Evolutionary conservation across 1,140 invertebrate species (phyloP).

Genomic region (Brachionus sp.): DNA sequence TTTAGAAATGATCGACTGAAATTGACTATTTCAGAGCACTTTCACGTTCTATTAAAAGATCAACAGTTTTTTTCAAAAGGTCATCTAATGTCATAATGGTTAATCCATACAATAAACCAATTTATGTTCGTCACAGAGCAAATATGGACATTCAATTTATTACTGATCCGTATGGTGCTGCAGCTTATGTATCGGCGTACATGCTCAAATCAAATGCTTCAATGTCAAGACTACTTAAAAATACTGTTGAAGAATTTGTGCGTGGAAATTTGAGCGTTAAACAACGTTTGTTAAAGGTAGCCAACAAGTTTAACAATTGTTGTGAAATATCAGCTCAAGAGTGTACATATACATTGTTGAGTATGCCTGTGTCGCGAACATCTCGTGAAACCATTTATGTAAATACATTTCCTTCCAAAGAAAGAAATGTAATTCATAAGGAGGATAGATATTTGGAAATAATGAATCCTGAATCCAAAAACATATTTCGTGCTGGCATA

Average conservation of each 20-base stretch:
- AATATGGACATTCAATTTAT: not conserved
- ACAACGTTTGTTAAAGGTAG: not conserved
- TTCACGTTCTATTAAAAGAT: not conserved
- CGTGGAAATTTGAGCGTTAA: not conserved
- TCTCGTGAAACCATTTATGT: too few relatives aligned
- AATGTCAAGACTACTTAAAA: not conserved
- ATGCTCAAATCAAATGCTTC: not conserved
- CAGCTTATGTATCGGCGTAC: not conserved
- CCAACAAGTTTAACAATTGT: not conserved
- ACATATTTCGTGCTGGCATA: too few relatives aligned
- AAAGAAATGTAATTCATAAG: too few relatives aligned
- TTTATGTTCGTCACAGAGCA: not conserved
- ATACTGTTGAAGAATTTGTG: not conserved
- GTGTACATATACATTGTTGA: not conserved
- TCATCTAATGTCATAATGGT: not conserved
- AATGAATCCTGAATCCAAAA: too few relatives aligned
- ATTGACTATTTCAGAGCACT: not conserved
- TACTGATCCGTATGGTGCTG: not conserved
- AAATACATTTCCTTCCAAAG: too few relatives aligned
- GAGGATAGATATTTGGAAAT: too few relatives aligned
- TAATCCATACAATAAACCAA: not conserved
- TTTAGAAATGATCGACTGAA: not conserved
- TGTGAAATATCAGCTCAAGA: not conserved
- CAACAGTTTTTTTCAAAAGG: not conserved
- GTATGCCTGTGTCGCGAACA: too few relatives aligned